Evolutionary conservation across 2,113 vertebrate species (phyloP).

Genomic region (Tetrax tetrax): DNA sequence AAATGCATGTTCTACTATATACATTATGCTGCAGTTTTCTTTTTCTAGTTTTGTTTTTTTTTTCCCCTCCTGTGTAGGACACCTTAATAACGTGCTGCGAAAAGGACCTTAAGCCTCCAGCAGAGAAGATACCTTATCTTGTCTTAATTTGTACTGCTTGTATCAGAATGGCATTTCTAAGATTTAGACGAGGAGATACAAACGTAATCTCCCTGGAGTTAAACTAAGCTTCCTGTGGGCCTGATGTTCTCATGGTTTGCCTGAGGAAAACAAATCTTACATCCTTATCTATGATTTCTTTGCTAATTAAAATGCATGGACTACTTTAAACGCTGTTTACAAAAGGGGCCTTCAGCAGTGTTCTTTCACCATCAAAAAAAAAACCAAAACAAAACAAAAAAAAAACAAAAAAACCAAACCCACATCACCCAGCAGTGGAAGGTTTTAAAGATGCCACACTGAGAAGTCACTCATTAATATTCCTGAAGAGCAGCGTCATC

Average conservation of each 20-base stretch:
- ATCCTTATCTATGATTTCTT: slow-evolving; percentile 60
- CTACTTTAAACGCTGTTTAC: slow-evolving; percentile 50
- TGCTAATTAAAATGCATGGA: slow-evolving; percentile 68
- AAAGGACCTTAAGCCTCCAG: slow-evolving; percentile 10
- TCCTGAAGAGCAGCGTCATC: slow-evolving; percentile 31
- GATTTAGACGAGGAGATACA: slow-evolving; percentile 23
- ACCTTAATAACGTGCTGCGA: neutral
- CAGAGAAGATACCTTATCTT: neutral
- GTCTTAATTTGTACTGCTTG: slow-evolving; percentile 35
- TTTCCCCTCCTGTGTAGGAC: neutral
- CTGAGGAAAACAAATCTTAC: slow-evolving; percentile 58
- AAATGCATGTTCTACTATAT: neutral
- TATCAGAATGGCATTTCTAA: slow-evolving; percentile 7
- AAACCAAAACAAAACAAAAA: too few species aligned
- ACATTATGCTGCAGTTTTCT: neutral
- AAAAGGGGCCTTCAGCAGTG: neutral
- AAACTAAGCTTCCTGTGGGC: slow-evolving; percentile 34
- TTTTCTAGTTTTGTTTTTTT: neutral
- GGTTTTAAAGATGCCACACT: slow-evolving; percentile 11
- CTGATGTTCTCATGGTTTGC: slow-evolving; percentile 32
- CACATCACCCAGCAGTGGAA: neutral
- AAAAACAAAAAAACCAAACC: neutral
- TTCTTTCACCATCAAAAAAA: slow-evolving; percentile 7
- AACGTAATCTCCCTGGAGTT: slow-evolving; percentile 35
- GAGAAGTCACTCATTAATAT: slow-evolving; percentile 48